Percentiles rank a stretch among this genome's conserved stretches.
Evolutionary conservation across 1,140 invertebrate genomes (phyloP).

Genomic region (Yoshiicerus persimilis): DNA sequence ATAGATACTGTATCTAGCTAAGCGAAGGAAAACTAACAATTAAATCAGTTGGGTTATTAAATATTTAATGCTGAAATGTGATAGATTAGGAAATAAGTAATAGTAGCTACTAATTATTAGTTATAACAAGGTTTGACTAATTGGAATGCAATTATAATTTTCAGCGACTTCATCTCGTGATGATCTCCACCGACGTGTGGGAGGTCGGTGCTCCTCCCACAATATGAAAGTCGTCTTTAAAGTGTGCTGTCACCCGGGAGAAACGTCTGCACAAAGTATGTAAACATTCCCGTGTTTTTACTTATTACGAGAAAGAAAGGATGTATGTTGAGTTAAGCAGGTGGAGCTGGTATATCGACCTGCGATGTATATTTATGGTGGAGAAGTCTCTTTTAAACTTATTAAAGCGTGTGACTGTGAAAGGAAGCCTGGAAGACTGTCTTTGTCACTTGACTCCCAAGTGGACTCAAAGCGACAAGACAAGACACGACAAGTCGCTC

Average conservation of each 20-base stretch:
- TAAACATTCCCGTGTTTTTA: not conserved
- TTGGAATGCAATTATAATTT: slow-evolving; percentile 13
- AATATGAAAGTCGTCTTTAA: slow-evolving; percentile 97
- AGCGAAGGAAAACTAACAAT: no score
- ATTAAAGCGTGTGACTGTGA: not conserved
- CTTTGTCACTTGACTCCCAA: slow-evolving; percentile 21
- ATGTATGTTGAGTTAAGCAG: not conserved
- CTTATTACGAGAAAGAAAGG: not conserved
- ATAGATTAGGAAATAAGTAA: no score
- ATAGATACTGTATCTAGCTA: no score
- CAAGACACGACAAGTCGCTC: not conserved
- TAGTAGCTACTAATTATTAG: not conserved
- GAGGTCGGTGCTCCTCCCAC: slow-evolving; percentile 83
- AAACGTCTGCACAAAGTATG: slow-evolving; percentile 55
- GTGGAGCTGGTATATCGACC: no score
- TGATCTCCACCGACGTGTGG: slow-evolving; percentile 84
- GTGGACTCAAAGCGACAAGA: slow-evolving; percentile 23
- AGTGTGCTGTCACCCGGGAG: slow-evolving; percentile 75
- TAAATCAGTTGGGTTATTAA: no score
- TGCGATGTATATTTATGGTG: no score
- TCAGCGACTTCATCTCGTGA: slow-evolving; percentile 83
- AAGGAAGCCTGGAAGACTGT: not conserved
- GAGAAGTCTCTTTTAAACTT: slow-evolving; percentile 20
- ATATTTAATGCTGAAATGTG: no score
- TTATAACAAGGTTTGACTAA: not conserved